Base-by-base conservation (phyloP, 30 jellyfish, hydroid and myxozoan species). In the Pelagia noctiluca region DNA sequence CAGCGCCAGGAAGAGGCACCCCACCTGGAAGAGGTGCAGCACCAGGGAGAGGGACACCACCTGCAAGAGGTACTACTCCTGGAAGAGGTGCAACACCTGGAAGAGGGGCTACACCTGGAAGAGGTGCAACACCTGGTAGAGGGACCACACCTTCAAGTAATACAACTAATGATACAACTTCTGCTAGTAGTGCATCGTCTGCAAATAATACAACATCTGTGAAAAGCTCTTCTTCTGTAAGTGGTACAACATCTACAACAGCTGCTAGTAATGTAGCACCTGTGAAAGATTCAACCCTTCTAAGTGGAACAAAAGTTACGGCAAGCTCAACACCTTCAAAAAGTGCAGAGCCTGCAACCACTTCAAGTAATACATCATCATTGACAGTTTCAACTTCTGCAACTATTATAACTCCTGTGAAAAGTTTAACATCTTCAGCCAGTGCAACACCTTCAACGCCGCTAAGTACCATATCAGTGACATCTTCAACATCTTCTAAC, bases 71-170 rank as follows among this genome's bases (percentile, higher is more conserved):
- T 18, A n/a, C 36, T 3, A 60, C 82, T 16, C 24, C 82, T 1
- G 68, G 78, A 25, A 80, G 91, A 32, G 91, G 91, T 47, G 76
- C 91, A n/a, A 64, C 89, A 79, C 28, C 60, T 28, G 53, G 61
- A 28, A 32, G 84, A 31, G 69, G 72, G 8, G 31, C 4, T 5
- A 5, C 57, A 5, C 16, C 57, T 42, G 67, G 83, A 5, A 22
- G 70, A 70, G 83, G 70, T 23, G 35, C 80, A 11, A 12, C 77
- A 28, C 69, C 84, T 38, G 36, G 63, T 30, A 80, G 76, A 25
- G 90, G 90, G 1, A 10, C 76, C 36, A 75, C 84, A 47, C 38
- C 91, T 47, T 50, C 54, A 33, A 67, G 91, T 64, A 84, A 84
- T 0, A 57, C 50, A 30, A 50, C 25, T 28, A 28, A 52, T n/a